Base-by-base conservation (phyloP, 2,888 invertebrate genomes). In the Limenitis camilla region DNA sequence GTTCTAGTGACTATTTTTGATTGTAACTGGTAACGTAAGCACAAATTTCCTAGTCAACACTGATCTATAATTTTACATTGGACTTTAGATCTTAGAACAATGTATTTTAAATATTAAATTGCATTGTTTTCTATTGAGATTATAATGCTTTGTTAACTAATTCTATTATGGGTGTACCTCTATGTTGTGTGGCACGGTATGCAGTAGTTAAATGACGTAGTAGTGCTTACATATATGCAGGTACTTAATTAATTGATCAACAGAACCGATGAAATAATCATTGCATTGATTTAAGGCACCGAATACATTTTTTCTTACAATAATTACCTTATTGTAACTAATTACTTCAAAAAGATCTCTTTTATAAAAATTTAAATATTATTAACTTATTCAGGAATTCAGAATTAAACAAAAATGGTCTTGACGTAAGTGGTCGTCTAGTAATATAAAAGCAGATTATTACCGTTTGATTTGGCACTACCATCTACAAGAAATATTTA, bases 121-220 rank as follows among this genome's bases (percentile, higher is more conserved):
- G 4, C 35, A 47, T 61, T 48, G 36, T 27, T 7, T 6, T 6
- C 30, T 19, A 53, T 48, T 33, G 5, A 40, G 58, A 49, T 56
- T 52, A 58, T 75, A 65, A 45, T 65, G 41, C 66, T 52, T 77
- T 78, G 56, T 69, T 65, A 59, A 49, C 61, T 58, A 61, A 66
- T 67, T 80, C 78, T 82, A 82, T 81, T 82, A 86, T 83, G 85
- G 85, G 86, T 86, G 86, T 86, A 79, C 78, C 75, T 78, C 61
- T 63, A 41, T 48, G 48, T 43, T 49, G 61, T 56, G 72, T 68
- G 72, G 71, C 71, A 69, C 69, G 73, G 74, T 79, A 81, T 75
- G 78, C 74, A 74, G 76, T 73, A 71, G 69, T 66, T 56, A 65
- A 69, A 70, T 80, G 79, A 81, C 77, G 78, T 68, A 70, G 71